Base-by-base conservation (phyloP, 2,888 invertebrate genomes). In the Girardia tigrina region DNA sequence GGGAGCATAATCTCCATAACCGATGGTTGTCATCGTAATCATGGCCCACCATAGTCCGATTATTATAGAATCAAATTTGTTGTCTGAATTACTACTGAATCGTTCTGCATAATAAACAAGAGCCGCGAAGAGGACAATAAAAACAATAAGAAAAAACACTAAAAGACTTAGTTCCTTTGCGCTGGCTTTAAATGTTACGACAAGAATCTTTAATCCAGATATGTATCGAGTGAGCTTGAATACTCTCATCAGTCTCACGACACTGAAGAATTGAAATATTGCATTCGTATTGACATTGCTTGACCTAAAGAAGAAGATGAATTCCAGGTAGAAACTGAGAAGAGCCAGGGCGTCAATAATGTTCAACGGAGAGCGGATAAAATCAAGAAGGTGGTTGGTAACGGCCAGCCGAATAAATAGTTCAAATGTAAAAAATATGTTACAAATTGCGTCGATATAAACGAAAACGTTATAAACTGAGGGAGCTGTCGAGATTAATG, bases 21-120 rank as follows among this genome's bases (percentile, higher is more conserved):
- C 93, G 72, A 94, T 92, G 28, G 92, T 93, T 90, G 84, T 84
- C 95, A 97, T 94, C 78, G 94, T 94, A 56, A 94, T 93, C 78
- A 94, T 90, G 27, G 94, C 93, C 94, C 94, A 94, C 94, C 94
- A 94, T 69, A 95, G 87, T 8, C 94, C 94, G 78, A 90, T 88
- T 0, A 92, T 92, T 80, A 94, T 93, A 82, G 91, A 91, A 84
- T 91, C 90, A 87, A 94, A 95, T 86, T 93, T 91, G 86, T 94
- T 95, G 80, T 90, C 89, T 8, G 92, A 92, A 85, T 94, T 94
- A 81, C 91, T 90, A 89, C 93, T 88, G 73, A 77, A 77, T n/a
- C 77, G 36, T 85, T 95, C 94, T 23, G 94, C 94, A 82, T 94
- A 94, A 84, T 92, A 94, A 29, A 94, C 91, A 72, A 95, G 87